Evolutionary conservation across 2,888 invertebrate species (phyloP).

Genomic region (Galeruca laticollis): DNA sequence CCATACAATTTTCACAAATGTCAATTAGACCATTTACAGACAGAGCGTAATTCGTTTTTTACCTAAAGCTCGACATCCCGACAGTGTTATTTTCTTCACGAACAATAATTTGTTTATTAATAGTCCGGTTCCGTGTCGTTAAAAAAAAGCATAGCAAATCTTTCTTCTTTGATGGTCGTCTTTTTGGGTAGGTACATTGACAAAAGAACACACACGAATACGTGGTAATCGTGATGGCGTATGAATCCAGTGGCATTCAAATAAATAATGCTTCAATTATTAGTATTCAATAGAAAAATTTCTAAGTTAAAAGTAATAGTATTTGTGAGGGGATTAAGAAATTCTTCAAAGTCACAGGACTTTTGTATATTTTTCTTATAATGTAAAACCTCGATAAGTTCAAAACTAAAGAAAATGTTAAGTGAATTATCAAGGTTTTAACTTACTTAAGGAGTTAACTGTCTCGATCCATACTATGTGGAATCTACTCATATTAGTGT

Average conservation of each 20-base stretch:
- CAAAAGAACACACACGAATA: slow-evolving; percentile 27
- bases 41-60: neutral
- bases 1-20: slow-evolving; percentile 4
- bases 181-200: slow-evolving; percentile 39
- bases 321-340: too few species aligned
- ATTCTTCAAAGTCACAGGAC: too few species aligned
- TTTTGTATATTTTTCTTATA: too few species aligned
- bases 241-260: slow-evolving; percentile 30
- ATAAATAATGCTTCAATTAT: neutral
- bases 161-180: slow-evolving; percentile 29
- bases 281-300: too few species aligned
- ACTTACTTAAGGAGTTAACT: too few species aligned
- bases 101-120: slow-evolving; percentile 41
- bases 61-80: neutral
- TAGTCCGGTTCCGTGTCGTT: slow-evolving; percentile 27
- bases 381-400: too few species aligned
- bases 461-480: too few species aligned
- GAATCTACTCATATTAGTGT: too few species aligned
- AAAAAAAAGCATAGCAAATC: slow-evolving; percentile 28
- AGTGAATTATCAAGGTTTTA: too few species aligned
- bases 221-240: slow-evolving; percentile 12
- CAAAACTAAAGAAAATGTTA: too few species aligned
- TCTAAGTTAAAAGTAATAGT: too few species aligned
- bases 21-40: slow-evolving; percentile 1
- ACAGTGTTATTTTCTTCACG: slow-evolving; percentile 39